These are phyloP conservation scores for Megaptera novaeangliae DNA, from an alignment of 2,113 vertebrate species.

Conservation along the genomic window DNA sequence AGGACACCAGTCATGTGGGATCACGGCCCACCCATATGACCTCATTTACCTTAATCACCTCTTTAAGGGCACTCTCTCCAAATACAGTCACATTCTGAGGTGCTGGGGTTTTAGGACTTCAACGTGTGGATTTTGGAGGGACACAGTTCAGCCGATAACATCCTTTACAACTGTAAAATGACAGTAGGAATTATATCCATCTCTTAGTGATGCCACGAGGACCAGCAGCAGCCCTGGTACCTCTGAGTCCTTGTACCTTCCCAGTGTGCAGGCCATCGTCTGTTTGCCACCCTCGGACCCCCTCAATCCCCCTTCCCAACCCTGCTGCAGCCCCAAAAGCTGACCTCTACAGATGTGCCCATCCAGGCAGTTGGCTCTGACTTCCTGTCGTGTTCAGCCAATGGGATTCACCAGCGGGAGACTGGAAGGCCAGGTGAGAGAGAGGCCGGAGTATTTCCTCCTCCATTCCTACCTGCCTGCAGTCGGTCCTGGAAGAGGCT, in stretches of 20 bases:
- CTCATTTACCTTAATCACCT: neutral
- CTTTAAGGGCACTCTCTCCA: neutral
- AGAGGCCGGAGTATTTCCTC: neutral
- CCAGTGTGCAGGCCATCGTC: neutral
- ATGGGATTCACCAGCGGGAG: too few relatives aligned
- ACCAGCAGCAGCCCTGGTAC: neutral
- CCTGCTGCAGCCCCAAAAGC: rapidly evolving
- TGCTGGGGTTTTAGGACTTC: neutral
- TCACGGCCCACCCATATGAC: neutral
- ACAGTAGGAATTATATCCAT: too few relatives aligned
- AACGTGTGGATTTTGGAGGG: neutral
- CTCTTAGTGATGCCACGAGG: neutral
- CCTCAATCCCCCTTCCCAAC: neutral
- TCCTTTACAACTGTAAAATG: neutral
- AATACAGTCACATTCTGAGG: neutral
- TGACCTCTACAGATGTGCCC: neutral
- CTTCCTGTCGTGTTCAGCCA: neutral
- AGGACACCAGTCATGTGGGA: neutral
- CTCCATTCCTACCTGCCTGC: neutral
- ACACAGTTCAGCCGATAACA: neutral
- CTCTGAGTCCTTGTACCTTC: neutral
- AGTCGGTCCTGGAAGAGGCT: neutral
- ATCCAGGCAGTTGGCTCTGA: neutral
- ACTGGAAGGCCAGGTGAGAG: neutral
- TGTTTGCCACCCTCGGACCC: neutral